Evolutionary conservation across 1,140 invertebrate species (phyloP), one percentile per base, ranked within the genome.

Genomic region (Trichonephila clavipes): DNA sequence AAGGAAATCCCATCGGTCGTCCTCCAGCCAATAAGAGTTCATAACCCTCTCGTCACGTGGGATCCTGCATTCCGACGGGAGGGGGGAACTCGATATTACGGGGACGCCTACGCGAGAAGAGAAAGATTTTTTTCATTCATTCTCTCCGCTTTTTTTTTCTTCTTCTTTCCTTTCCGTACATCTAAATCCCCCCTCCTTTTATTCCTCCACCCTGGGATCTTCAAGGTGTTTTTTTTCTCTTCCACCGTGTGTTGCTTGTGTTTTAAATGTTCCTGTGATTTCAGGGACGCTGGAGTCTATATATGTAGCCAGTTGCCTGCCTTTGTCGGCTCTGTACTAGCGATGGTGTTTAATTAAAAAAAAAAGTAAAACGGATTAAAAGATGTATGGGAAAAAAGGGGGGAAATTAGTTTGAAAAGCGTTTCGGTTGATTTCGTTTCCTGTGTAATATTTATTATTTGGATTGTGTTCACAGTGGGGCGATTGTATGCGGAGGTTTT

Each of bases 1-100:
- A 85, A 92, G 90, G 90, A 92, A 85, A 92, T 92, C 90, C 90
- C 90, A 51, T 83, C 90, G n/a, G 51, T 61, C 24, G 90, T 85
- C 90, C 82, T 92, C 90, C 81, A 92, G 51, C 91, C 91, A 92
- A 92, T 92, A 40, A 83, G 91, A 87, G 91, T 92, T 92, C 82
- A 92, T 92, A 92, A 92, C 91, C 91, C 91, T 92, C 66, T 92
- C 91, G 81, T 92, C 91, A 92, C 91, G 83, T 92, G 91, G 51
- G 89, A 91, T 91, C 89, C 77, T 58, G 28, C 91, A 92, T 92
- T 92, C 91, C 91, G 83, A 85, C 90, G 77, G 77, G 28, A 59
- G 90, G 91, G 59, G 90, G 91, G 83, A 87, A 91, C 89, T 91
- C 77, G 89, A 91, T 91, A 82, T 91, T 40, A 83, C 44, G 59